Conservation (phyloP, 2,797 vertebrate species). For the Amblyraja radiata region DNA sequence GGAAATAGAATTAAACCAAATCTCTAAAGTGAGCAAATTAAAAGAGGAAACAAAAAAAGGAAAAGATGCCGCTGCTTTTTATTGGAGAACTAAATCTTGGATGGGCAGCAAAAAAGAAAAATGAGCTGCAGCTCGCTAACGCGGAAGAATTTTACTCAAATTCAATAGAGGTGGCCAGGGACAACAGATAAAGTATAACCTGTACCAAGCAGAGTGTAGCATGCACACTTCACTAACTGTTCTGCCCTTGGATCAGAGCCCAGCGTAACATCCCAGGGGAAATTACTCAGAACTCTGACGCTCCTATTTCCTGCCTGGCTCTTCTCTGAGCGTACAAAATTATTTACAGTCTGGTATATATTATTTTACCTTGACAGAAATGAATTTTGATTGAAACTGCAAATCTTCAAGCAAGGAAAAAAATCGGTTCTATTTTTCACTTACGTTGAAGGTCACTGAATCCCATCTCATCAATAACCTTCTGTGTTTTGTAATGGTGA, state of each 20-base stretch:
- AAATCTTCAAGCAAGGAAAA: not conserved
- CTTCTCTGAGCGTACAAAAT: not conserved
- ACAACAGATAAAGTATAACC: not conserved
- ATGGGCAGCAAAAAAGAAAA: not conserved
- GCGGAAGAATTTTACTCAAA: not conserved
- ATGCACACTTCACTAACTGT: not conserved
- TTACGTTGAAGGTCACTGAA: conserved; percentile 6
- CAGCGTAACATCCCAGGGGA: not conserved
- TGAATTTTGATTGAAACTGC: conserved; percentile 23
- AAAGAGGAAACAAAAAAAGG: not conserved
- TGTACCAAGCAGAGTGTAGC: not conserved
- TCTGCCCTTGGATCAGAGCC: not conserved
- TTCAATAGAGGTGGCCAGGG: conserved; percentile 22
- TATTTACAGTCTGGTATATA: conserved; percentile 31
- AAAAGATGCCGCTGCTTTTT: not conserved
- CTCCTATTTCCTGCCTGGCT: not conserved
- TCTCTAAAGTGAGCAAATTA: not conserved
- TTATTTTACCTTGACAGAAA: conserved; percentile 30
- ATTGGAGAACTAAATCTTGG: not conserved
- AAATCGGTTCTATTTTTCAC: conserved; percentile 4
- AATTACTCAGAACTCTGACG: not conserved
- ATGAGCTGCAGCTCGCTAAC: not conserved
- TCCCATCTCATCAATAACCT: conserved; percentile 34
- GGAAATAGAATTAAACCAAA: not conserved
- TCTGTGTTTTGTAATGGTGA: not conserved